phyloP scores from a whole-genome alignment of 1,140 invertebrate species.

The Zaprionus nigranus region DNA sequence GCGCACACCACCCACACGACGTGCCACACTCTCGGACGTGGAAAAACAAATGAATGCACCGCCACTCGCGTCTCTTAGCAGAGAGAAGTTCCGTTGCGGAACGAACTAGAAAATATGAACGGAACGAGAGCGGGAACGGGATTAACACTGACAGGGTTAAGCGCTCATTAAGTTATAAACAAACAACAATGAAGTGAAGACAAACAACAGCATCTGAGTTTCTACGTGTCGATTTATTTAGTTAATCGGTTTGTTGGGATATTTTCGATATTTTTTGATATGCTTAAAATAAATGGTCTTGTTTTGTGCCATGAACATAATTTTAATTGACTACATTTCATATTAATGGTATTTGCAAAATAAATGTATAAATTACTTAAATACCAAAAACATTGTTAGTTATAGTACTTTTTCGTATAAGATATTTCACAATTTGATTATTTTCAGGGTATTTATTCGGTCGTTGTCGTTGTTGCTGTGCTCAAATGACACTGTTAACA shows the following conservation, averaged over 20 bases:
- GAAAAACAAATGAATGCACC: conserved; percentile 51
- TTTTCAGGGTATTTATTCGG: background rate
- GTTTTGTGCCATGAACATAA: background rate
- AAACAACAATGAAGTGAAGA: background rate
- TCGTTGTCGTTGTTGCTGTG: background rate
- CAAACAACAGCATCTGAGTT: background rate
- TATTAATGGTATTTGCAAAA: background rate
- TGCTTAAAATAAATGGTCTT: conserved; percentile 6
- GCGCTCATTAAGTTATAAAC: background rate
- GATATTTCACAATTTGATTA: background rate
- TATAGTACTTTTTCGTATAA: background rate
- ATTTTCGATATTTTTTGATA: conserved; percentile 6
- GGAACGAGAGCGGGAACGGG: background rate
- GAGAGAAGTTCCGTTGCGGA: conserved; percentile 31
- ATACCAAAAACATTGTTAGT: background rate
- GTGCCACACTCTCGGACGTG: conserved; percentile 53
- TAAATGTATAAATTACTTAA: background rate
- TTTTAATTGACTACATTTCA: conserved; percentile 2
- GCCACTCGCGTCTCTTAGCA: conserved; percentile 32
- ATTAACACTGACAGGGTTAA: conserved; percentile 5
- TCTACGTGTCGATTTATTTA: background rate
- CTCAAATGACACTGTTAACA: conserved; percentile 13
- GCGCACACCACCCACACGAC: conserved; percentile 59
- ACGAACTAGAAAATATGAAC: conserved; percentile 28
- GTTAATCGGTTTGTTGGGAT: background rate